Evolutionary conservation across 2,888 invertebrate species (phyloP).

Genomic region (Pristionchus mayeri): DNA sequence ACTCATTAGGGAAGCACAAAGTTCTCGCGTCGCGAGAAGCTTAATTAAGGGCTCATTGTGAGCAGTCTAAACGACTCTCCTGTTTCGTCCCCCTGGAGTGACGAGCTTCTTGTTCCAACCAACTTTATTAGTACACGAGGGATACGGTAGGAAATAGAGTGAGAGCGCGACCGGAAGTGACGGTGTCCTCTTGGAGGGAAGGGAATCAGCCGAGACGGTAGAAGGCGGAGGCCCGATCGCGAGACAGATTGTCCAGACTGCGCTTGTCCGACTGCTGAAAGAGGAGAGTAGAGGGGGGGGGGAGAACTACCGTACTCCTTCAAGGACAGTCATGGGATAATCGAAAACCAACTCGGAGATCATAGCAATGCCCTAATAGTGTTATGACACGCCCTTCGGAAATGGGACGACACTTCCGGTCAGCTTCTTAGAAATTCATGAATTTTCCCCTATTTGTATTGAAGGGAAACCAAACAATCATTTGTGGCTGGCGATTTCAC

Average conservation of each 20-base stretch:
- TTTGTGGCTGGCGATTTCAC: background rate
- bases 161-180: background rate
- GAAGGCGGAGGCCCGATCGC: slow-evolving; percentile 65
- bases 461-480: background rate
- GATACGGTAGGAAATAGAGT: background rate
- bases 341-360: too few relatives aligned
- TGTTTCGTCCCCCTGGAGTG: background rate
- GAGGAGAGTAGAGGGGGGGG: too few relatives aligned
- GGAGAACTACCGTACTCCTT: too few relatives aligned
- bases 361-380: too few relatives aligned
- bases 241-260: slow-evolving; percentile 59
- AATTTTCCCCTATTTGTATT: background rate
- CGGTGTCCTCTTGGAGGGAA: background rate
- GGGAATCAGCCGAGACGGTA: slow-evolving; percentile 63
- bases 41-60: background rate
- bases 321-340: too few relatives aligned
- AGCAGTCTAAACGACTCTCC: background rate
- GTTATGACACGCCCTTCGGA: too few relatives aligned
- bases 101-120: slow-evolving; percentile 9
- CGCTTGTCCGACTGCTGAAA: slow-evolving; percentile 54
- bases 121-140: slow-evolving; percentile 23
- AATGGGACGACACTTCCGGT: too few relatives aligned
- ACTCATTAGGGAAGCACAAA: background rate
- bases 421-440: background rate
- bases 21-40: background rate